These are phyloP conservation scores for Pinna nobilis DNA, from an alignment of 1,140 invertebrate genomes.

Conservation along the genomic window DNA sequence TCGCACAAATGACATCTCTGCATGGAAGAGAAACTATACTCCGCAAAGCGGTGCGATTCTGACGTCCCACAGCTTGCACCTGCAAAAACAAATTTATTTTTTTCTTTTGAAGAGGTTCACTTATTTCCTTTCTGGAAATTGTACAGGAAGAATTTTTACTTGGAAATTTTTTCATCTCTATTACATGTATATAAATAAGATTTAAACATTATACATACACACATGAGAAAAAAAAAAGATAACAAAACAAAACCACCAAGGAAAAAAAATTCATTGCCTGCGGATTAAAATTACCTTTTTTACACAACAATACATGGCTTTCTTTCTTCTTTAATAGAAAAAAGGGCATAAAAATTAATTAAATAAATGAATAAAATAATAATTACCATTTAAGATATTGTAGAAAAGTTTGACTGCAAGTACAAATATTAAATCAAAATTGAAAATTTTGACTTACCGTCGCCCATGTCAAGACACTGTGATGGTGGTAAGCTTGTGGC, in stretches of 20 bases:
- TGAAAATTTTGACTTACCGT: constrained; percentile 1
- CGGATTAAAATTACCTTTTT: neutral
- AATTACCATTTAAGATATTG: neutral
- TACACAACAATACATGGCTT: neutral
- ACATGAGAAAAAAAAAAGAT: too few relatives aligned
- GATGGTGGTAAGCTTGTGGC: constrained; percentile 49
- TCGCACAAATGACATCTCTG: constrained; percentile 86
- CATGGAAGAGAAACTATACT: constrained; percentile 82
- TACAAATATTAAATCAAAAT: neutral
- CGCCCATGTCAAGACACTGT: constrained; percentile 34
- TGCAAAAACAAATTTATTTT: too few relatives aligned
- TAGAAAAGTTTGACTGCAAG: neutral
- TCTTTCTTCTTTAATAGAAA: neutral
- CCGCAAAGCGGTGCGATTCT: constrained; percentile 78
- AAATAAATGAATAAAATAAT: neutral
- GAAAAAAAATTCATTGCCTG: neutral
- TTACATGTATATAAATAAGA: too few relatives aligned
- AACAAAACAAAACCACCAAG: too few relatives aligned
- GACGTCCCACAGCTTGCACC: constrained; percentile 60
- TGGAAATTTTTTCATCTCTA: too few relatives aligned
- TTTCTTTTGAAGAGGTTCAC: too few relatives aligned
- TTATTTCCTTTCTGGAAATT: too few relatives aligned
- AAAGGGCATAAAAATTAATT: neutral
- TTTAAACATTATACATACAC: too few relatives aligned
- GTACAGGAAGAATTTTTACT: too few relatives aligned